Evolutionary conservation across 2,888 invertebrate species (phyloP).

Genomic region (Zhengitettix transpicula): DNA sequence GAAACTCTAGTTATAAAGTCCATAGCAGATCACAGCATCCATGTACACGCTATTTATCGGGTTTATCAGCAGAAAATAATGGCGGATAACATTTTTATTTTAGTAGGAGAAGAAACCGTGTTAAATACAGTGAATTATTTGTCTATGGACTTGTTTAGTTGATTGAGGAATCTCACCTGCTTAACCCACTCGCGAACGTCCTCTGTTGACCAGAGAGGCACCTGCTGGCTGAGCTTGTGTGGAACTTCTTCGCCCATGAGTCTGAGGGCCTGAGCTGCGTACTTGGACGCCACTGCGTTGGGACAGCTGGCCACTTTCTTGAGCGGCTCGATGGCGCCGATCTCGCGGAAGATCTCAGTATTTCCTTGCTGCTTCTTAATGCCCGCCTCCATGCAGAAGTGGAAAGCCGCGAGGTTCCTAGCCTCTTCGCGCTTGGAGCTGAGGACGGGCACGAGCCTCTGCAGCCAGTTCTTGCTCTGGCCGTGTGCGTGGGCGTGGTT

Average conservation of each 20-base stretch:
- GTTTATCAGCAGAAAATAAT: no score
- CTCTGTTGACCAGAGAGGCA: constrained; percentile 91
- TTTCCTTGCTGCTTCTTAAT: constrained; percentile 90
- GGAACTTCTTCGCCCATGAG: constrained; percentile 94
- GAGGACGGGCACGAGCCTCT: constrained; percentile 81
- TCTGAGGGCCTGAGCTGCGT: constrained; percentile 80
- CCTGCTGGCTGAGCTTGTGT: constrained; percentile 93
- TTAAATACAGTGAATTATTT: no score
- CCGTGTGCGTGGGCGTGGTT: constrained; percentile 88
- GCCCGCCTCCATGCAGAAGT: constrained; percentile 97
- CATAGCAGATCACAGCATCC: no score
- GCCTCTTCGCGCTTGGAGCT: constrained; percentile 93
- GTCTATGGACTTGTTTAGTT: no score
- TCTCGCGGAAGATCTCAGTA: constrained; percentile 80
- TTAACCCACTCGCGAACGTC: constrained; percentile 98
- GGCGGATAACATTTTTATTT: no score
- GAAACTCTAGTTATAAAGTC: no score
- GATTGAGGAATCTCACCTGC: constrained; percentile 37
- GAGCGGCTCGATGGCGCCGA: constrained; percentile 86
- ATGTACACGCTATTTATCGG: no score
- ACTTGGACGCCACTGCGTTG: constrained; percentile 93
- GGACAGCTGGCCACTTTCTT: constrained; percentile 95
- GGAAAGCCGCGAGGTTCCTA: constrained; percentile 90
- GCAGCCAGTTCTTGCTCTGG: constrained; percentile 88
- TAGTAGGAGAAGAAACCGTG: no score